phyloP scores from a whole-genome alignment of 64 coral and sea anemone species.

The Pocillopora damicornis region DNA sequence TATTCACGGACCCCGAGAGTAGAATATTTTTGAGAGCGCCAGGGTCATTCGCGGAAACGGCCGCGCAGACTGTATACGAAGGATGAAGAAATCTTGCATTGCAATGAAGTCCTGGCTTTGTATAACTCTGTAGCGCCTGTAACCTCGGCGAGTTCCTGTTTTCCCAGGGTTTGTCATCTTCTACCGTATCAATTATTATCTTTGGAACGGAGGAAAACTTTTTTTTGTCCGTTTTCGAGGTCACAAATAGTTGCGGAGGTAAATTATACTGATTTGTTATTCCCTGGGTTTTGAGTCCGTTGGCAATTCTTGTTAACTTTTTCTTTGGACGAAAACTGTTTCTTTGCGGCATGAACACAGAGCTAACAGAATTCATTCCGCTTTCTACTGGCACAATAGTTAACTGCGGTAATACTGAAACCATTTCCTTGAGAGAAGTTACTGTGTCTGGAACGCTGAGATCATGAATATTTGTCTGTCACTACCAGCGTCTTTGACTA shows the following conservation, averaged over 20 bases:
- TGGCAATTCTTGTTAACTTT: conserved; percentile 25
- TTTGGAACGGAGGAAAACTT: conserved; percentile 18
- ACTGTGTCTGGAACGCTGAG: not conserved
- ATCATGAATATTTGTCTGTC: not conserved
- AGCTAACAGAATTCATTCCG: conserved; percentile 2
- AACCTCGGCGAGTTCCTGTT: not conserved
- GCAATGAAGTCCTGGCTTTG: conserved; percentile 10
- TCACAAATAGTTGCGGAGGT: conserved; percentile 29
- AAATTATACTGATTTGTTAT: conserved; percentile 5
- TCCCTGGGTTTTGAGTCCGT: conserved; percentile 9
- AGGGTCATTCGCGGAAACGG: conserved; percentile 75
- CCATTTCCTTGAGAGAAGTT: not conserved
- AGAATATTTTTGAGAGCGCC: conserved; percentile 76
- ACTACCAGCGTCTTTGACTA: not conserved
- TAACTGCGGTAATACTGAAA: conserved; percentile 24
- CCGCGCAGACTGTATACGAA: conserved; percentile 61
- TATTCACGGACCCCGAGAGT: conserved; percentile 79
- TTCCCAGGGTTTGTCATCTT: conserved; percentile 15
- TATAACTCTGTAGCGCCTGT: not conserved
- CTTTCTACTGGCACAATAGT: conserved; percentile 6
- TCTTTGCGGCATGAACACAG: not conserved
- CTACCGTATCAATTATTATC: conserved; percentile 2
- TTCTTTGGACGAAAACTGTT: conserved; percentile 39
- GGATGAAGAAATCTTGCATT: conserved; percentile 62
- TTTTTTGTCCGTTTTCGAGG: conserved; percentile 30